These are phyloP conservation scores for Chelonus insularis DNA, from an alignment of 1,140 invertebrate genomes.

Conservation along the genomic window DNA sequence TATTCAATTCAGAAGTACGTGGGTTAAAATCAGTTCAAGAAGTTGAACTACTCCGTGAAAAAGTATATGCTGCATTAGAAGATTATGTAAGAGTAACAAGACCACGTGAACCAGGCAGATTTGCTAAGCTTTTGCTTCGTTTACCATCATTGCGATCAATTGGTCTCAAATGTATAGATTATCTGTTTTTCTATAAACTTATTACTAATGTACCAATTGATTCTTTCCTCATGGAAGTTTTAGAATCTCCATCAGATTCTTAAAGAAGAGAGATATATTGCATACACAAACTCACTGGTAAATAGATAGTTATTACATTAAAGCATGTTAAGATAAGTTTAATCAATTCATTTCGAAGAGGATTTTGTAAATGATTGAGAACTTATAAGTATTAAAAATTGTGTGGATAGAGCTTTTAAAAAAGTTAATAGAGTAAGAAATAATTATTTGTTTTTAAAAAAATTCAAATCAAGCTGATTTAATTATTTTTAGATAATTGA, in stretches of 20 bases:
- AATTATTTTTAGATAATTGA: too few species aligned
- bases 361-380: too few species aligned
- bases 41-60: constrained; percentile 88
- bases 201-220: constrained; percentile 77
- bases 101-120: constrained; percentile 89
- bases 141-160: constrained; percentile 93
- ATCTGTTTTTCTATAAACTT: constrained; percentile 93
- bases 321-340: too few species aligned
- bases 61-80: constrained; percentile 91
- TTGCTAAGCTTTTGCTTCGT: constrained; percentile 90
- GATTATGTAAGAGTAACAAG: constrained; percentile 89
- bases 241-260: constrained; percentile 65
- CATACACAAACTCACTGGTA: too few species aligned
- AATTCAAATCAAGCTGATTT: too few species aligned
- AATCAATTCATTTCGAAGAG: too few species aligned
- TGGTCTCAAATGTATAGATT: constrained; percentile 93
- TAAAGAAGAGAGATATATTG: too few species aligned
- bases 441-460: too few species aligned
- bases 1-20: constrained; percentile 96
- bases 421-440: too few species aligned
- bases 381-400: too few species aligned
- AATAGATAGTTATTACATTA: too few species aligned
- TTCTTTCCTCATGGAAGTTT: constrained; percentile 72
- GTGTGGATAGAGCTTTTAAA: too few species aligned
- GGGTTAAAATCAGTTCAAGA: constrained; percentile 80